phyloP scores from a whole-genome alignment of 2,113 vertebrate species.

The Muntiacus reevesi region DNA sequence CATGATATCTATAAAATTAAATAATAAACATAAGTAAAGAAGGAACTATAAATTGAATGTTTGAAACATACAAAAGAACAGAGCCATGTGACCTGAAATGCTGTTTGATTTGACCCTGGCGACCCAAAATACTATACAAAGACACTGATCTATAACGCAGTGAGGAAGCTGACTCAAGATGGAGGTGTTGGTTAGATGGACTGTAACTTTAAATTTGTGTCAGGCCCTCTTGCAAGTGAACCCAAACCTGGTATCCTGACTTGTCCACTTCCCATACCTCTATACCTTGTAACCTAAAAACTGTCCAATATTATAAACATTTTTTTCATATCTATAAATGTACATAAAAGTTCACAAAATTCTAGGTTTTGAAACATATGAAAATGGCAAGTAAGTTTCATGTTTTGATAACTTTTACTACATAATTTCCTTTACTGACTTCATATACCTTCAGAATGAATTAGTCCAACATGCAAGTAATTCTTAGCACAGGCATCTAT shows the following conservation, averaged over 20 bases:
- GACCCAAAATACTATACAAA: neutral
- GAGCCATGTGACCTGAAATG: neutral
- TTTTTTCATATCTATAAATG: neutral
- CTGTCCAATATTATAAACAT: neutral
- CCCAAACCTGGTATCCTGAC: neutral
- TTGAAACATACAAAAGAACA: slow-evolving; percentile 7
- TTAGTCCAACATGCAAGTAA: neutral
- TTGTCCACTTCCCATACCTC: neutral
- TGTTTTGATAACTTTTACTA: neutral
- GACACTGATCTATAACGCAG: neutral
- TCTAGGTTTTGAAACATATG: neutral
- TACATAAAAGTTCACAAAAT: neutral
- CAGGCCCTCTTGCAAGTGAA: neutral
- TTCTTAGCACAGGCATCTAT: neutral
- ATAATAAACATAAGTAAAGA: neutral
- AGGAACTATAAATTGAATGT: neutral
- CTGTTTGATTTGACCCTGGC: neutral
- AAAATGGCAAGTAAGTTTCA: slow-evolving; percentile 1
- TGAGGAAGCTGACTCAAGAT: neutral
- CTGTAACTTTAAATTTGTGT: neutral
- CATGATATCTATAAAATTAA: neutral
- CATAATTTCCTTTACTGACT: neutral
- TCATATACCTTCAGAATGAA: neutral
- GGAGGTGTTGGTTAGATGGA: neutral
- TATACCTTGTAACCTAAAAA: neutral